These are phyloP conservation scores for Erythrolamprus reginae DNA, from an alignment of 2,113 vertebrate genomes.

Conservation along the genomic window DNA sequence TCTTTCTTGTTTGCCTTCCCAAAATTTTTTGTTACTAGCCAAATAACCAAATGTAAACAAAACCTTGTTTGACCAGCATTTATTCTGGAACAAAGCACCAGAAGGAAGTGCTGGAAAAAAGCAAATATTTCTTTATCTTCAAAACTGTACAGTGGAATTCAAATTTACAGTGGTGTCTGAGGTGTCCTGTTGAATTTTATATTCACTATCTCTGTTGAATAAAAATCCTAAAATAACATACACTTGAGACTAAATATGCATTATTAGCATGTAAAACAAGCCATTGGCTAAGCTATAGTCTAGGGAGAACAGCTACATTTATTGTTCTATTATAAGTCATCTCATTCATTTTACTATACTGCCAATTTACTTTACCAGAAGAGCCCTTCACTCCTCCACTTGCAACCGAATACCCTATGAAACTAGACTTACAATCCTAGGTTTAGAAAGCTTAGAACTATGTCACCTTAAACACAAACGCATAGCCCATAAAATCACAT, in stretches of 20 bases:
- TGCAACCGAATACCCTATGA: too few relatives aligned
- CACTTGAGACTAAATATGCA: not conserved
- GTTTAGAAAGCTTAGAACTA: too few relatives aligned
- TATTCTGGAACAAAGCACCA: slow-evolving; percentile 76
- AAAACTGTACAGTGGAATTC: not conserved
- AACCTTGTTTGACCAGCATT: slow-evolving; percentile 83
- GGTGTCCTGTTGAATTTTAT: not conserved
- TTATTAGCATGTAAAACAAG: not conserved
- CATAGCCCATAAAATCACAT: too few relatives aligned
- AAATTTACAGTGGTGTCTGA: not conserved
- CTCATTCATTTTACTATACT: not conserved
- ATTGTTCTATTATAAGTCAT: not conserved
- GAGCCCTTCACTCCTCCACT: too few relatives aligned
- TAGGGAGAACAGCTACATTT: not conserved
- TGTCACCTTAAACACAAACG: too few relatives aligned
- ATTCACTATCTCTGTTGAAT: not conserved
- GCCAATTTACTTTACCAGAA: too few relatives aligned
- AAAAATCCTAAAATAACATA: not conserved
- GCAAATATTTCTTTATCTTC: not conserved
- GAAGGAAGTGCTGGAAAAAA: slow-evolving; percentile 70
- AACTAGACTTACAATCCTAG: too few relatives aligned
- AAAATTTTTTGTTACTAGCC: slow-evolving; percentile 68
- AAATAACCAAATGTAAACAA: slow-evolving; percentile 79
- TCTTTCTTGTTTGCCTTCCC: slow-evolving; percentile 65
- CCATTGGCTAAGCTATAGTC: not conserved